These are phyloP conservation scores for Melanotaenia parkinsoni DNA, from an alignment of 2,797 vertebrate species.

Conservation along the genomic window DNA sequence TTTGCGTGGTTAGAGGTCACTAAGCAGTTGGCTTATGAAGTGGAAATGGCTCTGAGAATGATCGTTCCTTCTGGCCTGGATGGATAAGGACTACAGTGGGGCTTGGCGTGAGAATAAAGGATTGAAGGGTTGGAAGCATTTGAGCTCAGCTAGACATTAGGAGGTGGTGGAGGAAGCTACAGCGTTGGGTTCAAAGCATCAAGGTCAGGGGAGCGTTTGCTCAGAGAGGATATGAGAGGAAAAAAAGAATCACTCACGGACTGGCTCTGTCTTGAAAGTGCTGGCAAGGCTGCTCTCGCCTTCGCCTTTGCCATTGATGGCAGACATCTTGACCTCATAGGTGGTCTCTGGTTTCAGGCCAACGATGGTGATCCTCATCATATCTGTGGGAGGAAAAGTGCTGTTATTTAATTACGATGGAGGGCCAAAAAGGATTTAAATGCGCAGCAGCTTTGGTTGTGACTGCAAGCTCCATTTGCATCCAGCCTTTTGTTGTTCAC, in stretches of 20 bases:
- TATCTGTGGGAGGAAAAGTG: constrained; percentile 71
- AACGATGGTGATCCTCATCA: constrained; percentile 85
- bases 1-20: constrained; percentile 22
- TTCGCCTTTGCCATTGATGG: constrained; percentile 95
- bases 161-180: constrained; percentile 41
- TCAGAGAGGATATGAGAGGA: constrained; percentile 7
- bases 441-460: not conserved
- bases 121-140: constrained; percentile 37
- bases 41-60: not conserved
- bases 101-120: constrained; percentile 39
- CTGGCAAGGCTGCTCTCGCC: constrained; percentile 87
- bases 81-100: constrained; percentile 23
- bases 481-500: not conserved
- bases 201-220: constrained; percentile 28
- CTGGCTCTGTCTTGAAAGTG: constrained; percentile 92
- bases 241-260: constrained; percentile 90
- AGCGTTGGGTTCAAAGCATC: constrained; percentile 46
- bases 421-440: not conserved
- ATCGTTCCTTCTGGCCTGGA: constrained; percentile 8
- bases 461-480: too few relatives aligned
- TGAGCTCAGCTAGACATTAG: constrained; percentile 49
- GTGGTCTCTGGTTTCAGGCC: constrained; percentile 91
- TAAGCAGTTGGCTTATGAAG: constrained; percentile 22
- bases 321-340: constrained; percentile 90
- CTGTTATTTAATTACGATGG: constrained; percentile 12